Evolutionary conservation across 1,140 invertebrate genomes (phyloP).

Genomic region (Xylocopa sonorina): DNA sequence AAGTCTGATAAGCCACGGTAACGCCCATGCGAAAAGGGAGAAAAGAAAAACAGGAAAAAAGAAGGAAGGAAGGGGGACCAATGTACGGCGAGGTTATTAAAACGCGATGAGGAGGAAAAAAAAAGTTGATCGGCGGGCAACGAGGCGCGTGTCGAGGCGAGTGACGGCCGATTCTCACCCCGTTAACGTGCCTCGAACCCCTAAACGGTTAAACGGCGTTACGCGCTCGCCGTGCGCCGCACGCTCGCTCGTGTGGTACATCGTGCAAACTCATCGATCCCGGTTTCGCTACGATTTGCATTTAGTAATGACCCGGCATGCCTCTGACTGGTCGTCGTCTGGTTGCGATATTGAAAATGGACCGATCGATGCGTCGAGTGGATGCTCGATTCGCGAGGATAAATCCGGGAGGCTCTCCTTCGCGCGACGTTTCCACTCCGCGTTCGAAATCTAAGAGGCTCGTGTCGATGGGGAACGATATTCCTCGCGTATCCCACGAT

Average conservation of each 20-base stretch:
- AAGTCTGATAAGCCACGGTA: constrained; percentile 52
- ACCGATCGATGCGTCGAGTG: constrained; percentile 44
- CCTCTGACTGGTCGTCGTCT: constrained; percentile 40
- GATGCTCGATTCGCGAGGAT: constrained; percentile 18
- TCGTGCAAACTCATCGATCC: constrained; percentile 71
- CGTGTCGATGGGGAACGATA: neutral
- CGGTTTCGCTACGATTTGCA: constrained; percentile 72
- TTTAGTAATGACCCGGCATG: constrained; percentile 73
- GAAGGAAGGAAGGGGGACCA: constrained; percentile 5
- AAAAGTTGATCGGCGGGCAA: constrained; percentile 69
- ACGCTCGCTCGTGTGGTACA: constrained; percentile 53
- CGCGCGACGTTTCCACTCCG: neutral
- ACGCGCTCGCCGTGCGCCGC: constrained; percentile 58
- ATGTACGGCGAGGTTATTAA: constrained; percentile 66
- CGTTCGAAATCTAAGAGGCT: no score
- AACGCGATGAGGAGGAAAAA: constrained; percentile 64
- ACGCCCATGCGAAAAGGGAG: constrained; percentile 56
- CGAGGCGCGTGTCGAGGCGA: constrained; percentile 73
- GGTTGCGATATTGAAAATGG: constrained; percentile 61
- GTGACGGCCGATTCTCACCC: constrained; percentile 69
- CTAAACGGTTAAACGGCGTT: constrained; percentile 72
- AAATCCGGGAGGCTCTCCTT: constrained; percentile 49
- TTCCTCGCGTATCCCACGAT: no score
- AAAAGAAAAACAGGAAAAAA: no score
- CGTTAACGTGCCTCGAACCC: constrained; percentile 60